A percentile compares a stretch with the other conserved stretches of the same genome.
phyloP scores from a whole-genome alignment of 2,113 vertebrate genomes.

The Beaufortia kweichowensis region DNA sequence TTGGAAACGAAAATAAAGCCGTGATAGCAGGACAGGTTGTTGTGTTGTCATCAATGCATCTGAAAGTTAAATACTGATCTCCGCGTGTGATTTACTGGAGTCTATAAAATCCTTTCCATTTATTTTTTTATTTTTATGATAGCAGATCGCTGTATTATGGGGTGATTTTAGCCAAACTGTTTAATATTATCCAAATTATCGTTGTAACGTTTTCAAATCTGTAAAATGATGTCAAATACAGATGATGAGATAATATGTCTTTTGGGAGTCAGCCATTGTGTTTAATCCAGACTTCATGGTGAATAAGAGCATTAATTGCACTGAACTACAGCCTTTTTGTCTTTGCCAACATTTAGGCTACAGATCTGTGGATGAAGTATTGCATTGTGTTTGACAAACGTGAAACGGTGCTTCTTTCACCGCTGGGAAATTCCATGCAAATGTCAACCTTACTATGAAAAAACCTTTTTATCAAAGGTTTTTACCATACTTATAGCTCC shows the following conservation, averaged over 20 bases:
- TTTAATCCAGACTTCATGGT: constrained; percentile 20
- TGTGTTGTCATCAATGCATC: not conserved
- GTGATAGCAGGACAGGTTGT: not conserved
- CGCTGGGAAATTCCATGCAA: no score
- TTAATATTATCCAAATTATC: constrained; percentile 18
- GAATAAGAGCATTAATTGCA: constrained; percentile 65
- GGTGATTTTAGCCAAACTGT: constrained; percentile 10
- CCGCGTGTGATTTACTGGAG: not conserved
- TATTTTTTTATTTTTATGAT: constrained; percentile 5
- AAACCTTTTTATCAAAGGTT: no score
- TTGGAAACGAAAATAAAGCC: not conserved
- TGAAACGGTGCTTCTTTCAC: no score
- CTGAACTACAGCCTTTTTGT: not conserved
- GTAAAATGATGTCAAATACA: constrained; percentile 25
- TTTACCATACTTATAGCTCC: no score
- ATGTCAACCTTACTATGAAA: no score
- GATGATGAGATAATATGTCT: constrained; percentile 19
- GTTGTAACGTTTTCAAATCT: constrained; percentile 22
- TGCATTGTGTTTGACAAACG: not conserved
- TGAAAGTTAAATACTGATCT: not conserved
- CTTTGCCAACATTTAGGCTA: no score
- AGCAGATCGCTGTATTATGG: constrained; percentile 15
- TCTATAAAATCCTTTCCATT: not conserved
- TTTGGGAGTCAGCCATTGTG: constrained; percentile 3
- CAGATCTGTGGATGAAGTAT: no score